Evolutionary conservation across 2,113 vertebrate genomes (phyloP).

Genomic region (Procavia capensis): DNA sequence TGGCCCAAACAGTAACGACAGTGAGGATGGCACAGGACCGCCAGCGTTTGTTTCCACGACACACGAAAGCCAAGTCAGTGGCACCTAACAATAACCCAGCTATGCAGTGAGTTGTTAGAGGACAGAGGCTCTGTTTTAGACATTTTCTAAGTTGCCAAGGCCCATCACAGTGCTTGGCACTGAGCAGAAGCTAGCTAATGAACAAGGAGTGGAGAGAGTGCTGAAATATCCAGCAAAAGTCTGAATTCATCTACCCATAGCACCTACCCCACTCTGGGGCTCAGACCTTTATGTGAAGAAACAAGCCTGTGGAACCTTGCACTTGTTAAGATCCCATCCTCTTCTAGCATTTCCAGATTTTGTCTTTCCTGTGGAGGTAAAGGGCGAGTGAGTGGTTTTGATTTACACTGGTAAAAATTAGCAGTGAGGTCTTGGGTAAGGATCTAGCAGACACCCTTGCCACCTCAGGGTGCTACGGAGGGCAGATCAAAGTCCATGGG

Average conservation of each 20-base stretch:
- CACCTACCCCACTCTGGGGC: no score
- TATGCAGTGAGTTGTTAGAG: background rate
- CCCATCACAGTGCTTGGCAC: background rate
- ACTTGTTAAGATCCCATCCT: background rate
- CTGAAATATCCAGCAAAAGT: no score
- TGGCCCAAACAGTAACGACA: no score
- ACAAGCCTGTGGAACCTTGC: background rate
- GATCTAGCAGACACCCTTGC: background rate
- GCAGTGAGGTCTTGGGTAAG: background rate
- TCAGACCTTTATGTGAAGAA: background rate
- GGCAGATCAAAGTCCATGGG: background rate
- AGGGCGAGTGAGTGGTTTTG: background rate
- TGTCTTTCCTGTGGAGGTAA: background rate
- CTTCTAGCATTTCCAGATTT: background rate
- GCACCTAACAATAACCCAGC: background rate
- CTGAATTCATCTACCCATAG: background rate
- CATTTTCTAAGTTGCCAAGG: background rate
- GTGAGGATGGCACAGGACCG: no score
- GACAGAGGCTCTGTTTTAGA: background rate
- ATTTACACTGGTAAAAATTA: background rate
- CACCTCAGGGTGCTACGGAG: background rate
- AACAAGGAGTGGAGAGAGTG: background rate
- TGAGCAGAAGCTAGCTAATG: background rate
- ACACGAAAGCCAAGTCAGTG: background rate
- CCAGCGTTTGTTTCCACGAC: no score